Evolutionary conservation across 1,140 invertebrate species (phyloP), one percentile per base, ranked within the genome.

Genomic region (Neelides sp.): DNA sequence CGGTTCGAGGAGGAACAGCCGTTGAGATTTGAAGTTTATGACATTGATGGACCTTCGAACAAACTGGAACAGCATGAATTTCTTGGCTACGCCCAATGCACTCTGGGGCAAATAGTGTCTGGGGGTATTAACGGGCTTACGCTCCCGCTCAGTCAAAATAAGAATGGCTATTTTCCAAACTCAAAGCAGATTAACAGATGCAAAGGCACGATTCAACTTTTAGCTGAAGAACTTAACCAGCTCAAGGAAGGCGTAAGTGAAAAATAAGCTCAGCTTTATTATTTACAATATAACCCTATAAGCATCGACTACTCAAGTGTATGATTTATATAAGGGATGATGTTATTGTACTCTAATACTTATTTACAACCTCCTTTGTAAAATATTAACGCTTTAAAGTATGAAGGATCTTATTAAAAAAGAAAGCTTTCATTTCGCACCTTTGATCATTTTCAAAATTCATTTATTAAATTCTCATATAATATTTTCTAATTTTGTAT

Each of bases 11-110:
- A 73, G 59, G 70, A 73, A 37, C 73, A 74, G 55, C 66, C 58
- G 50, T 68, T 67, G 43, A 62, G 61, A 50, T 69, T 77, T 63
- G 66, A 69, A 58, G 63, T 77, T 1, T 77, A 75, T 64, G 75
- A 77, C 62, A 58, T 75, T 41, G 75, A 77, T 61, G 72, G 70
- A 48, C 55, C 60, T 39, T 72, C 69, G 32, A 57, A 66, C 2
- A 62, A 66, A 40, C 64, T 78, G 5, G 58, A 52, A 23, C 66
- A 73, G 54, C 74, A 77, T 67, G 75, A 78, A 59, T 77, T 75
- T 60, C 64, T 78, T 20, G 76, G 76, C 20, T 66, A 65, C 41
- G 63, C 69, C 17, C 68, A 75, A 28, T 72, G 69, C 52, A 71
- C 68, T 48, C 61, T 77, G 35, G 75, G 69, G 39, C 69, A 75